A percentile compares a stretch with the other conserved stretches of the same genome.
phyloP scores from a whole-genome alignment of 2,797 vertebrate species.

The Sus cebifrons region DNA sequence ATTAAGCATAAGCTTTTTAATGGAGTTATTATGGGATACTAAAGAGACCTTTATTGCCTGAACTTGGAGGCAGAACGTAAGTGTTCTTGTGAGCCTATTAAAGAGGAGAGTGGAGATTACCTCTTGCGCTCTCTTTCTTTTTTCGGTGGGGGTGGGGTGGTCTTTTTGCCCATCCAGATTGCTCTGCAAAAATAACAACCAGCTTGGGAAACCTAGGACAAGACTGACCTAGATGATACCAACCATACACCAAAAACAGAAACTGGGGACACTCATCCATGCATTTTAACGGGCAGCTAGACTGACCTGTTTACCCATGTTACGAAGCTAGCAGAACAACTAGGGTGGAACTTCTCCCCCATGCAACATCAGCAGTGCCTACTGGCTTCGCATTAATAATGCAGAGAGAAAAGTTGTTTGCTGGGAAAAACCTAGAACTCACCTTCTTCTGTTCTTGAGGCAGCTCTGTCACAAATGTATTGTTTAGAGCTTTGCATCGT shows the following conservation, averaged over 20 bases:
- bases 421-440: not conserved
- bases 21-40: conserved; percentile 85
- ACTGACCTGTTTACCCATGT: conserved; percentile 47
- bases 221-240: conserved; percentile 42
- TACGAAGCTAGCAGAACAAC: conserved; percentile 59
- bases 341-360: conserved; percentile 68
- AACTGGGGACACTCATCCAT: conserved; percentile 40
- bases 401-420: conserved; percentile 18
- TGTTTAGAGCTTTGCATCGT: not conserved
- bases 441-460: not conserved
- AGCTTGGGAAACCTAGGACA: conserved; percentile 53
- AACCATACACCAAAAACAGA: conserved; percentile 3
- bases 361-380: conserved; percentile 44
- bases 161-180: conserved; percentile 49
- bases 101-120: conserved; percentile 78
- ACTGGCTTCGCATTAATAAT: conserved; percentile 69
- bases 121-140: not conserved
- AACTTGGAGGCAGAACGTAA: conserved; percentile 86
- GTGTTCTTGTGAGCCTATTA: conserved; percentile 80
- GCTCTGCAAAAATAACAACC: conserved; percentile 79
- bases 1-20: conserved; percentile 87
- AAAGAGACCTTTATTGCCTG: conserved; percentile 86
- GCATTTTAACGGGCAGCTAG: not conserved
- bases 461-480: not conserved
- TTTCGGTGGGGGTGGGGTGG: too few species aligned